phyloP scores from a whole-genome alignment of 2,797 vertebrate species.

The Neopelma chrysocephalum region DNA sequence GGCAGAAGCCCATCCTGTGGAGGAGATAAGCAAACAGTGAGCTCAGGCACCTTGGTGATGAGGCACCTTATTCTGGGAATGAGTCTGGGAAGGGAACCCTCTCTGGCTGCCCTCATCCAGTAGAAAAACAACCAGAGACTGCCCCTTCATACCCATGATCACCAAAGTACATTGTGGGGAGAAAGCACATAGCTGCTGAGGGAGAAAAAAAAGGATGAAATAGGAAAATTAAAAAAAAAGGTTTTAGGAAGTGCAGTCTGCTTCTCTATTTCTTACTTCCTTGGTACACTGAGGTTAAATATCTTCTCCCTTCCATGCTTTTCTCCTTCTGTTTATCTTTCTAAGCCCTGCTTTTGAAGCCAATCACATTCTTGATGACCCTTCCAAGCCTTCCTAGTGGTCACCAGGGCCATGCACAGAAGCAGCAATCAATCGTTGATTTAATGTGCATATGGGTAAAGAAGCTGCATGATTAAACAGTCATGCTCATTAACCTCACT shows the following conservation, averaged over 20 bases:
- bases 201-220: not conserved
- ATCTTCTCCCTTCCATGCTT: not conserved
- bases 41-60: not conserved
- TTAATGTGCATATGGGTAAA: not conserved
- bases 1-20: not conserved
- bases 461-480: not conserved
- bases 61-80: not conserved
- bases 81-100: not conserved
- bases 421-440: not conserved
- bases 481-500: not conserved
- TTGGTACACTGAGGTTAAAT: not conserved
- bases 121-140: not conserved
- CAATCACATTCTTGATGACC: not conserved
- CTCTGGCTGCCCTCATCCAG: not conserved
- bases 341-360: not conserved
- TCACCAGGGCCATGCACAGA: not conserved
- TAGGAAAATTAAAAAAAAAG: not conserved
- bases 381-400: not conserved
- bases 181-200: not conserved
- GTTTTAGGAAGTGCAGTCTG: not conserved
- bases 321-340: not conserved
- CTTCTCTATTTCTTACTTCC: not conserved
- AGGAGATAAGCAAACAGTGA: not conserved
- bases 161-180: not conserved
- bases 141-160: accelerated